Evolutionary conservation across 2,113 vertebrate genomes (phyloP).

Genomic region (Ameiurus melas): DNA sequence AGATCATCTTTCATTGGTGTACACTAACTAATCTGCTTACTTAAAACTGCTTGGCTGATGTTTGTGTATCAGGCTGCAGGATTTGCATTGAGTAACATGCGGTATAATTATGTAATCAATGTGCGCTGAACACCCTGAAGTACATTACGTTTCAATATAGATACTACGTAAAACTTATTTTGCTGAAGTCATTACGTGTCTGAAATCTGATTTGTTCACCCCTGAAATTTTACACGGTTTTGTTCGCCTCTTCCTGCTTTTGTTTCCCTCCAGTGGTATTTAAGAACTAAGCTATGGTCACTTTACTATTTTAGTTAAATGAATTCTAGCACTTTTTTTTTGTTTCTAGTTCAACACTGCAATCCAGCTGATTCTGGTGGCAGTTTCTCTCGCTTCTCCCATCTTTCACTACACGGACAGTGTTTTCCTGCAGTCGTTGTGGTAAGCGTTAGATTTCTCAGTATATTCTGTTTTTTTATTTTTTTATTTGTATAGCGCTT

Average conservation of each 20-base stretch:
- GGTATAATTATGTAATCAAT: background rate
- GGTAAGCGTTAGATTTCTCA: slow-evolving; percentile 68
- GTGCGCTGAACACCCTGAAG: background rate
- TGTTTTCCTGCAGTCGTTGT: slow-evolving; percentile 86
- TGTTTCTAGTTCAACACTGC: slow-evolving; percentile 88
- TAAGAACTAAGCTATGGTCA: background rate
- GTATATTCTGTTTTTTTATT: too few species aligned
- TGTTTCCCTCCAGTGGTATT: background rate
- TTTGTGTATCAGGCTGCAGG: background rate
- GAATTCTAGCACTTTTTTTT: background rate
- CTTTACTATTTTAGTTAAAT: background rate
- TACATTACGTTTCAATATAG: background rate
- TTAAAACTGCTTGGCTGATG: background rate
- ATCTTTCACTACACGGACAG: slow-evolving; percentile 95
- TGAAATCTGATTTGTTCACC: background rate
- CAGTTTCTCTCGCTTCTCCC: slow-evolving; percentile 90
- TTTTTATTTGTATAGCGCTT: too few species aligned
- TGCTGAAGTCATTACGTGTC: background rate
- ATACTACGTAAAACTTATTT: background rate
- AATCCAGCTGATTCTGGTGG: slow-evolving; percentile 90
- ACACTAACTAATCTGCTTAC: background rate
- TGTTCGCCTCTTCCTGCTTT: background rate
- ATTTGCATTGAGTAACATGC: background rate
- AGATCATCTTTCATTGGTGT: background rate
- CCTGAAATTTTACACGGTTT: background rate